These are phyloP conservation scores for Pterois miles DNA, from an alignment of 2,797 vertebrate genomes.

Conservation along the genomic window DNA sequence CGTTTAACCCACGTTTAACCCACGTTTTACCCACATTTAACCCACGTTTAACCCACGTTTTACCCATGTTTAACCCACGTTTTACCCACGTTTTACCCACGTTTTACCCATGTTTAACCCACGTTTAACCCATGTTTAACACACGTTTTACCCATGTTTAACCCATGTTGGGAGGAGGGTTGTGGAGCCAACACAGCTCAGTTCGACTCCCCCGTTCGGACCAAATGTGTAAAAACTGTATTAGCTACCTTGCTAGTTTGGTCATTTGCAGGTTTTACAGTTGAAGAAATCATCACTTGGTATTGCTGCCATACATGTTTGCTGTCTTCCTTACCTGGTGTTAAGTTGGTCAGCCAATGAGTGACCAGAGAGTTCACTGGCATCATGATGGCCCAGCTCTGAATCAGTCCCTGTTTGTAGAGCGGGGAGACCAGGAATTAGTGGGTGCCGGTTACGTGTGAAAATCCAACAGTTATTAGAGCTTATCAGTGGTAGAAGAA, in stretches of 20 bases:
- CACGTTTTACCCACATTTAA: too few species aligned
- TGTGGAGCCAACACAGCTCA: background rate
- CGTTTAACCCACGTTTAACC: too few species aligned
- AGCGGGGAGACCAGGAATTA: conserved; percentile 21
- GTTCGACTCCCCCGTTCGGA: background rate
- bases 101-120: too few species aligned
- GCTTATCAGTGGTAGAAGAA: background rate
- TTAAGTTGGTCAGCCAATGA: conserved; percentile 70
- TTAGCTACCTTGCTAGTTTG: background rate
- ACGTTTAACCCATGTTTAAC: too few species aligned
- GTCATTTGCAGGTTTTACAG: background rate
- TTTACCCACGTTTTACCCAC: too few species aligned
- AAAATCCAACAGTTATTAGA: background rate
- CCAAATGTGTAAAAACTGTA: background rate
- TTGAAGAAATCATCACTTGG: background rate
- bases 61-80: too few species aligned
- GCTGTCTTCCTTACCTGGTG: conserved; percentile 55
- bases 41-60: too few species aligned
- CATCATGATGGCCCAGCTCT: conserved; percentile 71
- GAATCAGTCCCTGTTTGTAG: conserved; percentile 64
- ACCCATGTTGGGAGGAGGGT: too few species aligned
- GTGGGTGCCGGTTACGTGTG: background rate
- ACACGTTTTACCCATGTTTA: too few species aligned
- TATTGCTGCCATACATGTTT: background rate
- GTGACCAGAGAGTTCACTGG: conserved; percentile 70